Base-by-base conservation (phyloP, 2,113 vertebrate species). In the Dolichotis patagonum region DNA sequence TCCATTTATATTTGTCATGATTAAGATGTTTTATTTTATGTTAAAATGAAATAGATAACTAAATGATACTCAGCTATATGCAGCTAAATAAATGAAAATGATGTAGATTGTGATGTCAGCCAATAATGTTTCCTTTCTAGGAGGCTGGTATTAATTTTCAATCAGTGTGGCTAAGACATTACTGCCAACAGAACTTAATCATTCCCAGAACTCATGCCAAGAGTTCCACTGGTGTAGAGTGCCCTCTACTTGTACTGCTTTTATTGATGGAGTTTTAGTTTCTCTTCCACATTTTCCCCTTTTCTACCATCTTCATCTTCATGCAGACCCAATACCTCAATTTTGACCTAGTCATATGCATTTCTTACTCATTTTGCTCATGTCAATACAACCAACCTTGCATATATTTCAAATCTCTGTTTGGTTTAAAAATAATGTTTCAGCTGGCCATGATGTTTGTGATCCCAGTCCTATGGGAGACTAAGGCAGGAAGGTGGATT, bases 21-120 rank as follows among this genome's bases (percentile, higher is more conserved):
- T 90, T 83, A 92, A 91, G 26, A 35, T 60, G 5, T 12, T 82
- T n/a, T 83, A 56, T 83, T 52, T 94, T 56, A 80, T 20, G 46
- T 62, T 85, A 32, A 93, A 89, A 73, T 85, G 26, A 93, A 89
- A 83, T 67, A 63, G 26, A 43, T 63, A 87, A 84, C 41, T 85
- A n/a, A 93, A 65, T 17, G 60, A 65, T 90, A 52, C 35, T 1
- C 6, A 67, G 19, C 62, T 92, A 85, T 35, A 67, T 83, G 32
- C 22, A 88, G 16, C 41, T 87, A 85, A 89, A 90, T 77, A 96
- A 94, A 88, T 83, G 35, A 94, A 69, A 24, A 1, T 43, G 71
- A 5, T 69, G 8, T 49, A 62, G 41, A 6, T 92, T 92, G 52
- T 90, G 19, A 54, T 69, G 67, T 41, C 30, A 88, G 28, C 56